phyloP scores from a whole-genome alignment of 2,888 invertebrate genomes.

The Imbricaverruca yamaguchii region DNA sequence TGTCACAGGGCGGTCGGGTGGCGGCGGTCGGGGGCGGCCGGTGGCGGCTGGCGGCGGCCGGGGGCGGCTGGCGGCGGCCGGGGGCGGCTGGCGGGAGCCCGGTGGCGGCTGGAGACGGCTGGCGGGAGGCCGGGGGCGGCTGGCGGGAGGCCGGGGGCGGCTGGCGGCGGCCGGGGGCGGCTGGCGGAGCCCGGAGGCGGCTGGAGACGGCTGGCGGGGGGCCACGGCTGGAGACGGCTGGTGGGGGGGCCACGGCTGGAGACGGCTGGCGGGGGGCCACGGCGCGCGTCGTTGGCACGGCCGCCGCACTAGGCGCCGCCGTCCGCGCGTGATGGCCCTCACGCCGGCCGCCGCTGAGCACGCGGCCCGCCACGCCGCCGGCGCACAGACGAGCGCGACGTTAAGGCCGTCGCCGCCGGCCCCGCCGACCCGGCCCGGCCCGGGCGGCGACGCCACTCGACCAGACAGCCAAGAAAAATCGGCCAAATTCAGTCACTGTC shows the following conservation, averaged over 20 bases:
- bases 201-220: background rate
- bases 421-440: too few species aligned
- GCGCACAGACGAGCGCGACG: too few species aligned
- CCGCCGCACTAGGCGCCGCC: background rate
- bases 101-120: too few species aligned
- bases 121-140: background rate
- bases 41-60: background rate
- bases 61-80: too few species aligned
- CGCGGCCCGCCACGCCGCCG: too few species aligned
- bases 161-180: background rate
- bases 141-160: background rate
- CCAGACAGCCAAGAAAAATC: slow-evolving; percentile 16
- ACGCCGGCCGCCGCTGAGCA: too few species aligned
- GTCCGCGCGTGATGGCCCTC: background rate
- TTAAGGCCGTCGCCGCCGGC: too few species aligned
- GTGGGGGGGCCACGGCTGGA: too few species aligned
- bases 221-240: too few species aligned
- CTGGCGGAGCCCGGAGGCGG: background rate
- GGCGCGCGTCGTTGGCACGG: background rate
- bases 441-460: background rate
- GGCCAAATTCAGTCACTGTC: background rate
- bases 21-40: background rate
- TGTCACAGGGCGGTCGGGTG: background rate
- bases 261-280: background rate
- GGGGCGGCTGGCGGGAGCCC: too few species aligned